Base-by-base conservation (phyloP, 2,888 invertebrate genomes). In the Hirtodrosophila duncani region DNA sequence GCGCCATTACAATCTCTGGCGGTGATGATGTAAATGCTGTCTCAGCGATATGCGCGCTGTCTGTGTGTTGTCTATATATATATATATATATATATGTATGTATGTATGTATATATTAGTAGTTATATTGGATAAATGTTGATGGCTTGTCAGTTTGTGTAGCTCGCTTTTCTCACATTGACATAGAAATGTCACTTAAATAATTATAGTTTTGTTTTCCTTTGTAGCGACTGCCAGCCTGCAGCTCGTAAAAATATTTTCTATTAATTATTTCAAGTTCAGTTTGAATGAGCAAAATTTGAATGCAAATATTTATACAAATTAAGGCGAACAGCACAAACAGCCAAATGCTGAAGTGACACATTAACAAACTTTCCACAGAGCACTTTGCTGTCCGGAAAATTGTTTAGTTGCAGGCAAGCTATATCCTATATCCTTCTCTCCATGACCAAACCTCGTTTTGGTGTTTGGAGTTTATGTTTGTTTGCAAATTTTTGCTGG, bases 111-210 rank as follows among this genome's bases (percentile, higher is more conserved):
- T 34, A 34, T 50, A 34, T 31, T 13, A 18, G 3, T 14, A 29
- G 16, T 21, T 26, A 46, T 39, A 8, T 16, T 31, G 29, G 20
- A 24, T 17, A 41, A n/a, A n/a, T n/a, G n/a, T n/a, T n/a, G n/a
- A 9, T 17, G 6, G 29, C 30, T 14, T 36, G 18, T 8, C 18
- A 8, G 13, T 39, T 37, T 51, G 31, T 44, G 26, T 20, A 27
- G 27, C 11, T 21, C 11, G 23, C 48, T 69, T 34, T 60, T 48
- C 37, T 44, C 41, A 31, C 80, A 68, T 66, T 80, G 78, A 78
- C 81, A 78, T 78, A 43, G 65, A 80, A 75, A 55, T 78, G 74
- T 75, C 70, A 72, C 52, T 59, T 53, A 50, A 65, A 48, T 53
- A 61, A 45, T 30, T 33, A 18, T 27, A 26, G 16, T 20, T 31